Percentiles rank a stretch among this genome's conserved stretches.
Evolutionary conservation across 2,888 invertebrate species (phyloP).

Genomic region (Apotomis turbidana): DNA sequence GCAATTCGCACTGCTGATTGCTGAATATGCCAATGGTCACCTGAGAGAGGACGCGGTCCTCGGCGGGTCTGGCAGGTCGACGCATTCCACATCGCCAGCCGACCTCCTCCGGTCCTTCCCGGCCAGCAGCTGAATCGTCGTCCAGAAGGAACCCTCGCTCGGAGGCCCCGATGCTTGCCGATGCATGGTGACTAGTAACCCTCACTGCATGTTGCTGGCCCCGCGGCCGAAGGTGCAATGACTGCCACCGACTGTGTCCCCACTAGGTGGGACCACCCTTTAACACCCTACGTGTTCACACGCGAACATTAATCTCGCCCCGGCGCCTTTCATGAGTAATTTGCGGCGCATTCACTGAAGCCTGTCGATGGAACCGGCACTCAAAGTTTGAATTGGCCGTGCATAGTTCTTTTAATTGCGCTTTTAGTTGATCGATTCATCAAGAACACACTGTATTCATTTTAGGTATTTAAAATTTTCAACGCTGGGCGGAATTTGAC

Average conservation of each 20-base stretch:
- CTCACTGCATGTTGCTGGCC: constrained; percentile 64
- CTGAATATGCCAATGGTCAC: constrained; percentile 47
- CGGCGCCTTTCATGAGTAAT: constrained; percentile 67
- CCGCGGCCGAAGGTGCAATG: constrained; percentile 77
- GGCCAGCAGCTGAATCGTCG: constrained; percentile 85
- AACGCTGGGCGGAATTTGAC: not conserved
- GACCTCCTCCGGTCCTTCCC: constrained; percentile 79
- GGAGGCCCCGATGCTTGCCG: constrained; percentile 73
- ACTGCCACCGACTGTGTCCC: constrained; percentile 70
- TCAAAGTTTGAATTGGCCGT: constrained; percentile 46
- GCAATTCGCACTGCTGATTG: not conserved
- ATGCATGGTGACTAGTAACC: constrained; percentile 60
- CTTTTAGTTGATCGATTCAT: constrained; percentile 22
- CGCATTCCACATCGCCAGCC: constrained; percentile 69
- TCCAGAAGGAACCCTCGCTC: constrained; percentile 83
- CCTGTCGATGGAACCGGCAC: constrained; percentile 54
- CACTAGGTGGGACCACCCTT: constrained; percentile 51
- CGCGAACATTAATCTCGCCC: constrained; percentile 78
- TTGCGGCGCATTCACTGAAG: constrained; percentile 58
- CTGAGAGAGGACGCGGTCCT: constrained; percentile 70
- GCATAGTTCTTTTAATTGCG: constrained; percentile 53
- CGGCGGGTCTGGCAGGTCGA: constrained; percentile 55
- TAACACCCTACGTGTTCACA: constrained; percentile 71
- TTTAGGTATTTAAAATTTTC: not conserved
- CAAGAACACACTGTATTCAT: not conserved